Conservation (phyloP, 30 jellyfish, hydroid and myxozoan genomes). For the Haliclystus octoradiatus region DNA sequence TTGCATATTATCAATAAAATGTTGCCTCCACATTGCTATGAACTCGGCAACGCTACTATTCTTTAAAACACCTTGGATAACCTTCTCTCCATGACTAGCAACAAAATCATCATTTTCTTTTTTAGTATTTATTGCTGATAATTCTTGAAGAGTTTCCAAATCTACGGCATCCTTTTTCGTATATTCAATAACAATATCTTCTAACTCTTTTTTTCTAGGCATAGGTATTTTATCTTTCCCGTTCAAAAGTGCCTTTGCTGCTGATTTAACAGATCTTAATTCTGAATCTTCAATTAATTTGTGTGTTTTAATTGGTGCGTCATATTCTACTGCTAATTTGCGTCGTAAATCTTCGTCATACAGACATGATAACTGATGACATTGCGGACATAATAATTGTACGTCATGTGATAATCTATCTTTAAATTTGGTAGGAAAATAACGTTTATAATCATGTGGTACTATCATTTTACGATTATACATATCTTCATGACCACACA, state of each 20-base stretch:
- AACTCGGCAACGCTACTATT: slow-evolving; percentile 37
- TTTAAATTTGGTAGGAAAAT: slow-evolving; percentile 62
- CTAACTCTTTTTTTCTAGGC: slow-evolving; percentile 28
- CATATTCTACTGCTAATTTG: slow-evolving; percentile 45
- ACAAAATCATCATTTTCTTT: slow-evolving; percentile 28
- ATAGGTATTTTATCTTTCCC: slow-evolving; percentile 46
- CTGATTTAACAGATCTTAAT: slow-evolving; percentile 57
- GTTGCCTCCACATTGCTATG: slow-evolving; percentile 86
- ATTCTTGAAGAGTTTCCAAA: slow-evolving; percentile 15
- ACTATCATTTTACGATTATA: slow-evolving; percentile 74
- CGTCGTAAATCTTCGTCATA: slow-evolving; percentile 62
- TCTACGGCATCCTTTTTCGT: slow-evolving; percentile 8
- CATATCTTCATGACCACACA: slow-evolving; percentile 63
- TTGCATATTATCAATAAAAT: slow-evolving; percentile 55
- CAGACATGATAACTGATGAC: slow-evolving; percentile 58
- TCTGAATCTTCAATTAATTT: slow-evolving; percentile 23
- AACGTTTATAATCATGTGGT: slow-evolving; percentile 90
- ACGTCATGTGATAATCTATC: slow-evolving; percentile 89
- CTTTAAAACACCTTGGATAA: slow-evolving; percentile 31
- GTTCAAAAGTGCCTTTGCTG: slow-evolving; percentile 75
- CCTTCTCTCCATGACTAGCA: slow-evolving; percentile 79
- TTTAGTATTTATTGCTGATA: slow-evolving; percentile 28
- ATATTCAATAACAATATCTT: slow-evolving; percentile 16
- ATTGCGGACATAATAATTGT: slow-evolving; percentile 47
- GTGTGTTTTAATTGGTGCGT: slow-evolving; percentile 59